Evolutionary conservation across 2,113 vertebrate species (phyloP).

Genomic region (Dunckerocampus dactyliophorus): DNA sequence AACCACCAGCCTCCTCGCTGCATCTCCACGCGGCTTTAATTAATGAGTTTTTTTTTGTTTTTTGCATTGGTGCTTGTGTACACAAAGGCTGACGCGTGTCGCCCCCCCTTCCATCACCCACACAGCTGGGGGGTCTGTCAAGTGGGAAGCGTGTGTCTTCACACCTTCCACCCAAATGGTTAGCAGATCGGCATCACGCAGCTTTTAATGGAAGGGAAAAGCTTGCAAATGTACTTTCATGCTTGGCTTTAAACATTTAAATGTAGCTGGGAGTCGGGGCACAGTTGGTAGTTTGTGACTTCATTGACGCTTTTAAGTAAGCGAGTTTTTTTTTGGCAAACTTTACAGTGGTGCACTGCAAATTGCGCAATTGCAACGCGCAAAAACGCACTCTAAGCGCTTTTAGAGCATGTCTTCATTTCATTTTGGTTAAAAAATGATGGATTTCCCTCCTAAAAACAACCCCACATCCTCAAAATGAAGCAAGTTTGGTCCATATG

Average conservation of each 20-base stretch:
- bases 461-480: neutral
- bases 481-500: conserved; percentile 50
- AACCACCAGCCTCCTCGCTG: neutral
- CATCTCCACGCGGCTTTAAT: neutral
- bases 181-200: conserved; percentile 3
- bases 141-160: conserved; percentile 57
- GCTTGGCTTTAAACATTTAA: neutral
- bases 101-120: conserved; percentile 6
- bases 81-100: conserved; percentile 44
- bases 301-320: neutral
- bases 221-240: conserved; percentile 1
- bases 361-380: no score
- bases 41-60: neutral
- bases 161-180: conserved; percentile 60
- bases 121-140: conserved; percentile 12
- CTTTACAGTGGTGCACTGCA: no score
- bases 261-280: neutral
- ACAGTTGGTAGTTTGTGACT: neutral
- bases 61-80: conserved; percentile 1
- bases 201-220: conserved; percentile 16
- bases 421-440: neutral
- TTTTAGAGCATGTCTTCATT: neutral
- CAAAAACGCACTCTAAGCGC: no score
- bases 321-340: no score
- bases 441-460: neutral